Conservation (phyloP, 2,797 vertebrate species). For the Margarornis squamiger region DNA sequence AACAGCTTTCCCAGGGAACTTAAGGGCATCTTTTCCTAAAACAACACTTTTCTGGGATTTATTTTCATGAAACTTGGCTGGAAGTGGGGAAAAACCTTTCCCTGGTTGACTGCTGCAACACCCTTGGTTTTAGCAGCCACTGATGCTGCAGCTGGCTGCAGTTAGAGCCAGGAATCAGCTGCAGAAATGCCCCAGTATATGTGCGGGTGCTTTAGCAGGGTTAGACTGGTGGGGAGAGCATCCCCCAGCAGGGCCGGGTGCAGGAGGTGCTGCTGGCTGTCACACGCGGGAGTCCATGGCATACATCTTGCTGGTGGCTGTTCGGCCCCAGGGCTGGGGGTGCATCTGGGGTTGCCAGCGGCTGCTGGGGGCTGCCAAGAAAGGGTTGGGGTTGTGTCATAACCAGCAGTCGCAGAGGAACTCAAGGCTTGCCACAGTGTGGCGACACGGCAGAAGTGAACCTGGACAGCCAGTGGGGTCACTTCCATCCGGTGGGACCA, state of each 20-base stretch:
- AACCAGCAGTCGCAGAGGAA: rapidly evolving
- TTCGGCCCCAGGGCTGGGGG: background rate
- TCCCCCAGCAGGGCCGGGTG: rapidly evolving
- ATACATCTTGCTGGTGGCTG: slow-evolving; percentile 60
- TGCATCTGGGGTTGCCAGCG: background rate
- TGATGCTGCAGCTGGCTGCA: background rate
- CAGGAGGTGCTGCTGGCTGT: background rate
- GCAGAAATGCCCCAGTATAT: background rate
- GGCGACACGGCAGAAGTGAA: rapidly evolving
- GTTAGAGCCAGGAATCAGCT: background rate
- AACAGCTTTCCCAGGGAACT: background rate
- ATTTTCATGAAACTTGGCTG: background rate
- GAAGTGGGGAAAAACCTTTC: background rate
- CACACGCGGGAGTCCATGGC: slow-evolving; percentile 71
- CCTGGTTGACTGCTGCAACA: background rate
- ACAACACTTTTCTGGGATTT: background rate
- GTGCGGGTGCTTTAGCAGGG: background rate
- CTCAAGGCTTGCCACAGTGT: background rate
- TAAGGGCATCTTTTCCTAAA: background rate
- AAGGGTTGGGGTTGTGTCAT: background rate
- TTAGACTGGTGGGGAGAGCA: rapidly evolving
- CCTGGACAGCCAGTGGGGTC: rapidly evolving
- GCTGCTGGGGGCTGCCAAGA: slow-evolving; percentile 24
- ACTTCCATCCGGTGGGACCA: background rate
- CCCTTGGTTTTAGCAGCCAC: background rate